Conservation (phyloP, 2,797 vertebrate genomes). For the Pampus argenteus region DNA sequence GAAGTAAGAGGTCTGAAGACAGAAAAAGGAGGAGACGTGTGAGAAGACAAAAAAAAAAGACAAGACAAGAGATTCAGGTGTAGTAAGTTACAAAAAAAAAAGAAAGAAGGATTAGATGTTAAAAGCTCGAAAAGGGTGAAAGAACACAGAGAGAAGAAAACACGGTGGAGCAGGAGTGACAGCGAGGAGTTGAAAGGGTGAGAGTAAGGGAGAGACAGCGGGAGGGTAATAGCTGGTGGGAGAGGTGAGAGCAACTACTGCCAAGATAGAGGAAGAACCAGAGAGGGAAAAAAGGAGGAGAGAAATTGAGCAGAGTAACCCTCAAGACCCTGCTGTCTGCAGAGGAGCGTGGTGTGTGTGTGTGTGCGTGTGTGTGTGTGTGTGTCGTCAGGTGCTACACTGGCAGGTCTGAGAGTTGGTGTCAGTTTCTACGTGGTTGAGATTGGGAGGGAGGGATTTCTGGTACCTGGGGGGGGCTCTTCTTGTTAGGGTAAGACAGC, state of each 20-base stretch:
- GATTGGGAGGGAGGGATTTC: constrained; percentile 47
- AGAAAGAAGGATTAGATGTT: constrained; percentile 48
- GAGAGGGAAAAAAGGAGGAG: constrained; percentile 53
- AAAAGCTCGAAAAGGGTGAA: constrained; percentile 52
- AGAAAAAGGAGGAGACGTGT: constrained; percentile 36
- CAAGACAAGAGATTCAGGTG: constrained; percentile 57
- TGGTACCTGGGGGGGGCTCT: no score
- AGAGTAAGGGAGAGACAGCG: constrained; percentile 40
- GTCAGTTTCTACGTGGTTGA: constrained; percentile 60
- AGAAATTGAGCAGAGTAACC: constrained; percentile 79
- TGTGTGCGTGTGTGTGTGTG: constrained; percentile 32
- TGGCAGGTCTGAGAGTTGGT: constrained; percentile 66
- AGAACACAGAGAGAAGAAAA: constrained; percentile 54
- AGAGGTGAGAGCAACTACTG: constrained; percentile 68
- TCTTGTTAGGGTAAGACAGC: constrained; percentile 55
- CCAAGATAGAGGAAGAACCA: constrained; percentile 69
- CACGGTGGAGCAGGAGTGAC: constrained; percentile 61
- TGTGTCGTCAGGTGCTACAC: constrained; percentile 30
- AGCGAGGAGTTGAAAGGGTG: constrained; percentile 49
- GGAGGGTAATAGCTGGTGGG: constrained; percentile 72
- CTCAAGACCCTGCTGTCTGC: constrained; percentile 76
- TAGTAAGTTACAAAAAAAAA: constrained; percentile 28
- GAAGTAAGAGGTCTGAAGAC: constrained; percentile 34
- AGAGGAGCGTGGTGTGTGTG: constrained; percentile 45
- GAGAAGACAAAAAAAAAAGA: constrained; percentile 26